These are phyloP conservation scores for Diarsia dahlii DNA, from an alignment of 2,888 invertebrate species.

Conservation along the genomic window DNA sequence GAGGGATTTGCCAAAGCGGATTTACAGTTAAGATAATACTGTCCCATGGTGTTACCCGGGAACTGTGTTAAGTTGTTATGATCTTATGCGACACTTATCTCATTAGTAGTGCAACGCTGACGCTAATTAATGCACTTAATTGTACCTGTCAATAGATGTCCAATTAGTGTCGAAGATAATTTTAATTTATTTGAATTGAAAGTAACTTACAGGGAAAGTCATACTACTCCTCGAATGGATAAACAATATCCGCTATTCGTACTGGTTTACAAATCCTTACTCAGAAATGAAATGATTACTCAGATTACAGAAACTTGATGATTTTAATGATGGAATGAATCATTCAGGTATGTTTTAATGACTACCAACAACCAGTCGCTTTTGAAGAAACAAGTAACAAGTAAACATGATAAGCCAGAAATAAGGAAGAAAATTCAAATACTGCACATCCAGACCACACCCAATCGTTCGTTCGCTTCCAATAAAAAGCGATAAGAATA, in stretches of 20 bases:
- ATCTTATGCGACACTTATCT: not conserved
- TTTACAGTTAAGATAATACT: slow-evolving; percentile 18
- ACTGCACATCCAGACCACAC: not conserved
- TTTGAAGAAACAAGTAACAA: not conserved
- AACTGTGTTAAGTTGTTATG: not conserved
- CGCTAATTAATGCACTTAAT: not conserved
- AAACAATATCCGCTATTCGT: not conserved
- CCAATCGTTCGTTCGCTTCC: slow-evolving; percentile 9
- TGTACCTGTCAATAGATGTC: not conserved
- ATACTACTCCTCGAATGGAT: not conserved
- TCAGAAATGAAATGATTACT: no score
- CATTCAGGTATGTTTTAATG: not conserved
- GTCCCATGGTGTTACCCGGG: not conserved
- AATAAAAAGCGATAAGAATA: slow-evolving; percentile 20
- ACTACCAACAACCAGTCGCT: no score
- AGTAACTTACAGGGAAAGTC: not conserved
- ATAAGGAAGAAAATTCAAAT: not conserved
- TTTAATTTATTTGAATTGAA: not conserved
- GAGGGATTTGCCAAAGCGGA: slow-evolving; percentile 36
- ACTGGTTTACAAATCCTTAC: not conserved
- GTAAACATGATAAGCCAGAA: not conserved
- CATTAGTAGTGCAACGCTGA: not conserved
- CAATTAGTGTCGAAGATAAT: not conserved
- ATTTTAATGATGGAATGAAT: not conserved
- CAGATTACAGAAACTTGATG: not conserved